Evolutionary conservation across 1,140 invertebrate genomes (phyloP), one percentile per base, ranked within the genome.

Genomic region (Holotrichia oblita): DNA sequence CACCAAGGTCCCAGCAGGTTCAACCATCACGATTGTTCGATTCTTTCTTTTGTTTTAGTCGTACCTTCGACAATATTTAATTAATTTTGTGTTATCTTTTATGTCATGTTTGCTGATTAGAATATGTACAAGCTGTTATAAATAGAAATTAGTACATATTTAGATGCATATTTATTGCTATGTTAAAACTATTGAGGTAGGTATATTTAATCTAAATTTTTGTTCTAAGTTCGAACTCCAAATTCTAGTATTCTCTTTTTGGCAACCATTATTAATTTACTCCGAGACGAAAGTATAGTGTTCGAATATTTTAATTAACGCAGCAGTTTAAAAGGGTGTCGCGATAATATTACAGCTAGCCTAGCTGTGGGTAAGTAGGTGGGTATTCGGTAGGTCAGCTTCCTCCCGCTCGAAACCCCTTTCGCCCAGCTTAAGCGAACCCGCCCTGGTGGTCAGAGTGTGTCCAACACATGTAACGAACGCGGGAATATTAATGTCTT

Each of bases 401-500:
- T 69, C 22, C 61, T 69, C 61, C 61, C 0, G 27, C 61, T 27
- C 27, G 27, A 55, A 69, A 69, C 61, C 61, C 34, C 73, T 59
- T 34, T 77, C 17, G 27, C 27, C 27, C 17, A 9, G 27, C 69
- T 76, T 34, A 34, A 77, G 79, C 81, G 81, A 79, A 79, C 78
- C 64, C 61, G 73, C 80, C 69, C 41, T 80, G 79, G 79, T 81
- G 81, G 81, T 83, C 82, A 83, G 83, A 73, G 34, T 76, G 59
- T 80, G 79, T 80, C 80, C 82, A 83, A 83, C 83, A 85, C 84
- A 85, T 85, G 83, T 81, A 84, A 81, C 75, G 79, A 81, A 79
- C 82, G 80, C 81, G 81, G 84, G 84, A 85, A 86, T 86, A 86
- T 85, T 85, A 86, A 85, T 86, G 85, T 84, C 84, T 85, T 85